Base-by-base conservation (phyloP, 2,888 invertebrate genomes). In the Eurytoma adleriae region DNA sequence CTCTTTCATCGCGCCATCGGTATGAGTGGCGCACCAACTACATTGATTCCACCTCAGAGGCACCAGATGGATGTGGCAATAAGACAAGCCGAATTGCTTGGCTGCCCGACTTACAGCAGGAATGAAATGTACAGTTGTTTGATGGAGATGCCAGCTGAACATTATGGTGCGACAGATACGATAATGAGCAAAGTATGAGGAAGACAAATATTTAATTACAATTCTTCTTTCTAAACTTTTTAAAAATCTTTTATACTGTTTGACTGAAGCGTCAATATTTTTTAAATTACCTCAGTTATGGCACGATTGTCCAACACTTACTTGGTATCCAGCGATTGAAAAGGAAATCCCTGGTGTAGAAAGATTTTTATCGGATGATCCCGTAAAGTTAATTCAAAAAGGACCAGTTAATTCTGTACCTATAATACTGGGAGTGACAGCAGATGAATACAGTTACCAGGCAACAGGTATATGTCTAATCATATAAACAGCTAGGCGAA, bases 1-100 rank as follows among this genome's bases (percentile, higher is more conserved):
- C 90, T 96, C 0, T 96, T 96, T 88, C 95, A 95, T 86, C 92
- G 93, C 74, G 95, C 92, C 0, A 94, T 95, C 16, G 92, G 94
- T 0, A 94, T 94, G 93, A 95, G 95, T 85, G 95, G 93, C 0
- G 92, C 95, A 0, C 92, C 92, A 0, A 91, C 92, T 0, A 91
- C 92, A 0, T 93, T 93, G 54, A 92, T 92, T 88, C 91, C 92
- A 0, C 88, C 93, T 14, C 92, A 93, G 0, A 83, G 87, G 0
- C 88, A 94, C 79, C 94, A 94, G 86, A 85, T 92, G 27, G 87
- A 92, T 20, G 86, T 95, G 72, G 94, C 94, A 0, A 91, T 92
- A 78, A 93, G 92, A 83, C 94, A 95, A 85, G 95, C 95, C 0
- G 87, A 91, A 0, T 83, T 94, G 0, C 86, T 95, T 0, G 91